Base-by-base conservation (phyloP, 2,888 invertebrate species). In the Acanthosepion pharaonis region DNA sequence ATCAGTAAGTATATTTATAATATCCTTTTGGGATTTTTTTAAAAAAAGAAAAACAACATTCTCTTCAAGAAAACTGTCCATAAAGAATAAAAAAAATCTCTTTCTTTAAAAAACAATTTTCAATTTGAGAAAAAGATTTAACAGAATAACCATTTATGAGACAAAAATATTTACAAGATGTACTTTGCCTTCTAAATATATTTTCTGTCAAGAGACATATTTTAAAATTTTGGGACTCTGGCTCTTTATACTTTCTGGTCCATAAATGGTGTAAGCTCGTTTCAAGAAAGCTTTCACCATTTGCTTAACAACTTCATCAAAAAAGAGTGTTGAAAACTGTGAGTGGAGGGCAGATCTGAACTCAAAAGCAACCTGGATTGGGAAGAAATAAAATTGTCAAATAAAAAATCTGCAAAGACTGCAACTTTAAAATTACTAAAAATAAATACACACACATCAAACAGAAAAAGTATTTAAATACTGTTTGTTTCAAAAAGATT, bases 231-330 rank as follows among this genome's bases (percentile, higher is more conserved):
- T 96, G 23, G 96, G 96, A 95, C 96, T 96, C 95, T 96, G 96
- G 59, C 95, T 95, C 91, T 96, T 95, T 92, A 97, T 97, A 42
- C 97, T 97, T 42, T 97, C 97, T 23, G 97, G 96, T 59, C 99
- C 99, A 97, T 98, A 98, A 95, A 99, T 98, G 95, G 97, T 98
- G 94, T 98, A 98, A 0, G 99, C 99, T 97, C 99, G 99, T 95
- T 98, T 98, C 93, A 99, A 98, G 97, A 99, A 99, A 11, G 99
- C 99, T 95, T 98, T 98, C 97, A 99, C 99, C 99, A 99, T 99
- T 98, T 99, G 98, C 96, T 98, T 98, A n/a, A 99, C 99, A 93
- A 99, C 98, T 98, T 99, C 98, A 97, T 99, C 99, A 97, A 99
- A 99, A 97, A 99, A 99, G 96, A 99, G 98, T 97, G 98, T 98